Percentiles rank a stretch among this genome's conserved stretches.
These are phyloP conservation scores for Actinia tenebrosa DNA, from an alignment of 64 coral and sea anemone species.

Conservation along the genomic window DNA sequence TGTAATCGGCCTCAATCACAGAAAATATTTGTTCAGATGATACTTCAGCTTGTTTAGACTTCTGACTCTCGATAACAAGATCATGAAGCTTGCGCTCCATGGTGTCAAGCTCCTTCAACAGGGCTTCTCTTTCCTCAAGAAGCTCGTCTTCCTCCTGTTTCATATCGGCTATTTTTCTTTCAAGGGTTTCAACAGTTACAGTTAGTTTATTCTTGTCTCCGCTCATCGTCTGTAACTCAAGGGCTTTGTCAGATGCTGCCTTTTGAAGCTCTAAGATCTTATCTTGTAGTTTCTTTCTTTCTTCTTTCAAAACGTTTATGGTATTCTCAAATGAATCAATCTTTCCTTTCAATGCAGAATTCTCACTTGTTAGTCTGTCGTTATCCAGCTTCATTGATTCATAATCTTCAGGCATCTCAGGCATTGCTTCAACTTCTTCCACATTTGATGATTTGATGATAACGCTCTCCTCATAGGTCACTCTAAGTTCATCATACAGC, in stretches of 20 bases:
- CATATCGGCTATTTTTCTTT: conserved; percentile 56
- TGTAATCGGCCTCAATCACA: conserved; percentile 76
- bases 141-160: conserved; percentile 53
- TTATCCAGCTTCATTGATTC: conserved; percentile 70
- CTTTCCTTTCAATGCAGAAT: conserved; percentile 64
- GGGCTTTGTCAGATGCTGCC: conserved; percentile 59
- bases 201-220: conserved; percentile 81
- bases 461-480: conserved; percentile 66
- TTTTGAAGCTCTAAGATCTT: conserved; percentile 84
- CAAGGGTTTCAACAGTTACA: conserved; percentile 46
- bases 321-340: conserved; percentile 55
- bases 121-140: conserved; percentile 52
- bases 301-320: conserved; percentile 57
- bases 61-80: conserved; percentile 76
- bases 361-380: conserved; percentile 81
- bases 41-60: conserved; percentile 55
- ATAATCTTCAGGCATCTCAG: conserved; percentile 68
- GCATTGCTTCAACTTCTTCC: conserved; percentile 39
- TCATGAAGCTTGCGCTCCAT: conserved; percentile 89
- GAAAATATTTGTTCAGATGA: conserved; percentile 88
- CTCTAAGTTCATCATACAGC: conserved; percentile 57
- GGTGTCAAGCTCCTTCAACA: conserved; percentile 68
- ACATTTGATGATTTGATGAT: conserved; percentile 42
- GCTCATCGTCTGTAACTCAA: conserved; percentile 77
- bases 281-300: conserved; percentile 82